Conservation (phyloP, 2,888 invertebrate genomes). For the Drosophila differens region DNA sequence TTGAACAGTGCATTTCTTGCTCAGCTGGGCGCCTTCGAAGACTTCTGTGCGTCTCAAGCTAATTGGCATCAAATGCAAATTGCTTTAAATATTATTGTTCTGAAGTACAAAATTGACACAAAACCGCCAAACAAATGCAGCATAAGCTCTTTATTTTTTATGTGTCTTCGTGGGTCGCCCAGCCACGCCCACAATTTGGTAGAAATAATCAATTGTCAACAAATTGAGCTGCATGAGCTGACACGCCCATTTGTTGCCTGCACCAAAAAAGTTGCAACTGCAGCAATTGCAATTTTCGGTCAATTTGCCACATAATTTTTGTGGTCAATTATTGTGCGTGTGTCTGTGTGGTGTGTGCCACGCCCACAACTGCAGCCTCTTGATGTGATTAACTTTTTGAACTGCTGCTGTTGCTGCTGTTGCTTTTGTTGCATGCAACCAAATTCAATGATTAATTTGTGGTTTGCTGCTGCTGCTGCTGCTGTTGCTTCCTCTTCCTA, state of each 20-base stretch:
- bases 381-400: constrained; percentile 68
- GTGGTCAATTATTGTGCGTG: constrained; percentile 50
- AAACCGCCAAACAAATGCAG: constrained; percentile 77
- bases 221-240: constrained; percentile 47
- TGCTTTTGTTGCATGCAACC: constrained; percentile 28
- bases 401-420: constrained; percentile 19
- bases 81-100: constrained; percentile 23
- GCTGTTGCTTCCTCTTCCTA: not conserved
- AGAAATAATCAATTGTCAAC: constrained; percentile 56
- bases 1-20: constrained; percentile 6
- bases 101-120: constrained; percentile 21
- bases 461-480: constrained; percentile 33
- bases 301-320: constrained; percentile 75
- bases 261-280: constrained; percentile 46
- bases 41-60: constrained; percentile 9
- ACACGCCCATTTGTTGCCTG: constrained; percentile 9
- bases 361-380: constrained; percentile 33
- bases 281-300: constrained; percentile 73
- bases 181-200: constrained; percentile 33
- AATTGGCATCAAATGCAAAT: constrained; percentile 24
- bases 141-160: constrained; percentile 56
- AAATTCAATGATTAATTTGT: constrained; percentile 56
- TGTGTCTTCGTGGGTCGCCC: not conserved
- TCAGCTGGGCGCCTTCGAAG: not conserved
- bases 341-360: constrained; percentile 9